These are phyloP conservation scores for Phycodurus eques DNA, from an alignment of 2,113 vertebrate species.

Conservation along the genomic window DNA sequence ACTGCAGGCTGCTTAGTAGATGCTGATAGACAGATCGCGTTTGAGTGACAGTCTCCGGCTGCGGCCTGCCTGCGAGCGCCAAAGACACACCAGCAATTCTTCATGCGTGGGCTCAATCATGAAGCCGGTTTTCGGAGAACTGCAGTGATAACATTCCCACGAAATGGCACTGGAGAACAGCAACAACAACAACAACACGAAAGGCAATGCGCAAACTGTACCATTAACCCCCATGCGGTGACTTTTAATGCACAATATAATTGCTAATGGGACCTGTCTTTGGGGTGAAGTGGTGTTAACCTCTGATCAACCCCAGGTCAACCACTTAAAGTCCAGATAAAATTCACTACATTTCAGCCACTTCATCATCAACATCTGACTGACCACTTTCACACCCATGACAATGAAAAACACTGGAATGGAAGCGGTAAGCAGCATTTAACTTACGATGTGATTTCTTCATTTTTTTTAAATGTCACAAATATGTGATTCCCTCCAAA, in stretches of 20 bases:
- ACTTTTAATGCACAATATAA: slow-evolving; percentile 68
- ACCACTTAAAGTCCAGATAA: slow-evolving; percentile 60
- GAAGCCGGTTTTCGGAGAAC: slow-evolving; percentile 9
- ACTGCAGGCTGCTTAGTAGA: slow-evolving; percentile 62
- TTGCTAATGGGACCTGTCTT: slow-evolving; percentile 71
- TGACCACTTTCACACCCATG: slow-evolving; percentile 64
- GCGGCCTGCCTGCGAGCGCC: slow-evolving; percentile 51
- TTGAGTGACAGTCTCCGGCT: slow-evolving; percentile 65
- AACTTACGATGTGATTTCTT: neutral
- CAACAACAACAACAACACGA: slow-evolving; percentile 19
- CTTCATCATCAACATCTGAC: slow-evolving; percentile 69
- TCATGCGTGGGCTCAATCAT: slow-evolving; percentile 35
- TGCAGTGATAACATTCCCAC: slow-evolving; percentile 9
- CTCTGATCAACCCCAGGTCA: slow-evolving; percentile 68
- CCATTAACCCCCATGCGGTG: slow-evolving; percentile 34
- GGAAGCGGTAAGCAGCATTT: slow-evolving; percentile 19
- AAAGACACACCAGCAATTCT: slow-evolving; percentile 44
- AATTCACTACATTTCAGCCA: slow-evolving; percentile 69
- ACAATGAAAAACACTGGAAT: slow-evolving; percentile 52
- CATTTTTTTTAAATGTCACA: neutral
- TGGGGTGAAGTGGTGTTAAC: slow-evolving; percentile 69
- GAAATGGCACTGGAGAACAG: slow-evolving; percentile 7
- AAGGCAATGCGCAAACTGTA: slow-evolving; percentile 33
- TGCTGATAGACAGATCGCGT: slow-evolving; percentile 51
- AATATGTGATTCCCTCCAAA: slow-evolving; percentile 3